Conservation (phyloP, 1,140 invertebrate species). For the Apis cerana region DNA sequence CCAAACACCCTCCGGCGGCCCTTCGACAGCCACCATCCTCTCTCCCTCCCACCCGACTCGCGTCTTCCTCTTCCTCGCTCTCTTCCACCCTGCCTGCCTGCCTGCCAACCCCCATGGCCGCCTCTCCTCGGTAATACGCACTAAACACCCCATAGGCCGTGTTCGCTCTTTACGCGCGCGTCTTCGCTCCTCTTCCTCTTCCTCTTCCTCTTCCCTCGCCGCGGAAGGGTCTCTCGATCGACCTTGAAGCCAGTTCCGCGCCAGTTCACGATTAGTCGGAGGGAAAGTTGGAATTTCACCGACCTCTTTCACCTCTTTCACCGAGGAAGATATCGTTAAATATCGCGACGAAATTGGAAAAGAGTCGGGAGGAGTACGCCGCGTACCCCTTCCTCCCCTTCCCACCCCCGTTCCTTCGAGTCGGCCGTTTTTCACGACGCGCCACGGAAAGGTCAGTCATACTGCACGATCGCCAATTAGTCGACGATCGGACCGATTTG, state of each 20-base stretch:
- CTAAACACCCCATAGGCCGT: slow-evolving; percentile 75
- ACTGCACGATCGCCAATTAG: slow-evolving; percentile 48
- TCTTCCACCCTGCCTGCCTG: slow-evolving; percentile 38
- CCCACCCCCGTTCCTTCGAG: background rate
- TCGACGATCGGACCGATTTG: slow-evolving; percentile 46
- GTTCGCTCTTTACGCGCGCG: slow-evolving; percentile 66
- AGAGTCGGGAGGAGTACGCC: too few relatives aligned
- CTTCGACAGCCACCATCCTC: slow-evolving; percentile 66
- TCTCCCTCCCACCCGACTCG: background rate
- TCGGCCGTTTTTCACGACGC: slow-evolving; percentile 5
- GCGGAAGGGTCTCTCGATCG: background rate
- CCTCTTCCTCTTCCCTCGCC: slow-evolving; percentile 6
- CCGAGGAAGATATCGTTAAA: too few relatives aligned
- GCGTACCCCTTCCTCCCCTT: too few relatives aligned
- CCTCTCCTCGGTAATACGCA: slow-evolving; percentile 73
- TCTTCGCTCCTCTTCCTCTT: slow-evolving; percentile 54
- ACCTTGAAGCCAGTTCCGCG: slow-evolving; percentile 7
- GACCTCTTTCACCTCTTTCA: too few relatives aligned
- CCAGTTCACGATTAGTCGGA: background rate
- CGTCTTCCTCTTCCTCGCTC: slow-evolving; percentile 48
- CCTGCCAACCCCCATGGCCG: slow-evolving; percentile 60
- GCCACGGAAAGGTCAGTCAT: slow-evolving; percentile 24
- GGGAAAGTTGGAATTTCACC: background rate
- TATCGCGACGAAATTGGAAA: too few relatives aligned
- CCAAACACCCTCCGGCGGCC: slow-evolving; percentile 66